Evolutionary conservation across 2,797 vertebrate genomes (phyloP).

Genomic region (Rhyacichthys aspro): DNA sequence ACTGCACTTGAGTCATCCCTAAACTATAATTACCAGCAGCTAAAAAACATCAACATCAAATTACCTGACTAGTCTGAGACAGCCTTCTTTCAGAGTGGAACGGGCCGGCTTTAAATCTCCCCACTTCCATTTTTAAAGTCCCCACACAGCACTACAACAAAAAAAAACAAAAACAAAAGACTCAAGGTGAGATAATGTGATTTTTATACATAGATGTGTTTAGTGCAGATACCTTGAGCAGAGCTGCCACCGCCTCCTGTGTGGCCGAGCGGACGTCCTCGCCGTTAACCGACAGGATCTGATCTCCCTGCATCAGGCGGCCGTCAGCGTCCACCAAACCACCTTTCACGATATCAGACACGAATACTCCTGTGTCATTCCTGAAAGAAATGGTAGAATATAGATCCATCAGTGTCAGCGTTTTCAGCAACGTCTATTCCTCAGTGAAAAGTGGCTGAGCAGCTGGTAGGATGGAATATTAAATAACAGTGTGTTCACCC

Average conservation of each 20-base stretch:
- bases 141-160: constrained; percentile 90
- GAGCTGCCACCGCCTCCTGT: constrained; percentile 92
- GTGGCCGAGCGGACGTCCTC: constrained; percentile 92
- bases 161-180: too few species aligned
- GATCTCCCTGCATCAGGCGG: constrained; percentile 92
- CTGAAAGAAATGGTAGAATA: constrained; percentile 68
- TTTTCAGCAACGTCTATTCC: too few species aligned
- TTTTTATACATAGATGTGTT: background rate
- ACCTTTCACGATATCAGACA: constrained; percentile 96
- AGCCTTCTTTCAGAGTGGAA: constrained; percentile 93
- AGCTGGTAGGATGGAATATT: too few species aligned
- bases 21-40: background rate
- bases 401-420: background rate
- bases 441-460: too few species aligned
- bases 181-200: background rate
- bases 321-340: constrained; percentile 90
- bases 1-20: background rate
- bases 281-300: constrained; percentile 92
- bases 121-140: constrained; percentile 90
- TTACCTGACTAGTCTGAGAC: constrained; percentile 92
- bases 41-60: background rate
- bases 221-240: constrained; percentile 85
- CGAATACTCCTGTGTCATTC: constrained; percentile 94
- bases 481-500: too few species aligned
- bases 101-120: constrained; percentile 91